A percentile compares a stretch with the other conserved stretches of the same genome.
Evolutionary conservation across 2,113 vertebrate species (phyloP).

Genomic region (Callopanchax toddi): DNA sequence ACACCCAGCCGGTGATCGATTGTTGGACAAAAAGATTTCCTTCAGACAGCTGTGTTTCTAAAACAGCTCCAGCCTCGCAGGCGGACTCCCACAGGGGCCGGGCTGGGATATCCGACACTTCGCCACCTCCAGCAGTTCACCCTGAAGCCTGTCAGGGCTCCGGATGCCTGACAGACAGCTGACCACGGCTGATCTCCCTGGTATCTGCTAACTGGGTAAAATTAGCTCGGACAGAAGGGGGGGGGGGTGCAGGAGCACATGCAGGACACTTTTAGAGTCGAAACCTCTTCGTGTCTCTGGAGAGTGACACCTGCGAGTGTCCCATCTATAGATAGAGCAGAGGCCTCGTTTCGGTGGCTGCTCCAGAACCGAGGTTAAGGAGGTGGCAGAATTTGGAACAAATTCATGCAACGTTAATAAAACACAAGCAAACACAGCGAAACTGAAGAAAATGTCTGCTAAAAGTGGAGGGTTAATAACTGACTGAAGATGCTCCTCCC

Average conservation of each 20-base stretch:
- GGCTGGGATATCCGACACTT: constrained; percentile 59
- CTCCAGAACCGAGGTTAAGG: constrained; percentile 1
- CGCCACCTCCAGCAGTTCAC: constrained; percentile 36
- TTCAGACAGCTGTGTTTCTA: constrained; percentile 55
- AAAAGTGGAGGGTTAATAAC: too few species aligned
- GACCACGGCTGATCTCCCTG: constrained; percentile 57
- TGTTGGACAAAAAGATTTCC: constrained; percentile 19
- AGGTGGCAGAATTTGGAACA: too few species aligned
- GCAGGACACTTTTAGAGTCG: constrained; percentile 61
- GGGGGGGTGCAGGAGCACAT: constrained; percentile 31
- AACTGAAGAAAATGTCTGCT: too few species aligned
- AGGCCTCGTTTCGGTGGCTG: constrained; percentile 37
- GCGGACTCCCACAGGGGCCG: constrained; percentile 14
- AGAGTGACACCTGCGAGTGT: constrained; percentile 47
- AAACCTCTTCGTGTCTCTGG: constrained; percentile 44
- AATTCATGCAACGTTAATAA: too few species aligned
- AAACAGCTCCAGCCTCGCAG: constrained; percentile 19
- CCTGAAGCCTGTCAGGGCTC: constrained; percentile 39
- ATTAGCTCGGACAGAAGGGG: constrained; percentile 37
- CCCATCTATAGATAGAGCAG: constrained; percentile 59
- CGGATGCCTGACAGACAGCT: constrained; percentile 66
- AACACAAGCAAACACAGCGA: too few species aligned
- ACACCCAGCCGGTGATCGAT: constrained; percentile 2
- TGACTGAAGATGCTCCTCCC: too few species aligned
- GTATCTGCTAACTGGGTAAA: constrained; percentile 68